Conservation (phyloP, 2,113 vertebrate species). For the Eleginops maclovinus region DNA sequence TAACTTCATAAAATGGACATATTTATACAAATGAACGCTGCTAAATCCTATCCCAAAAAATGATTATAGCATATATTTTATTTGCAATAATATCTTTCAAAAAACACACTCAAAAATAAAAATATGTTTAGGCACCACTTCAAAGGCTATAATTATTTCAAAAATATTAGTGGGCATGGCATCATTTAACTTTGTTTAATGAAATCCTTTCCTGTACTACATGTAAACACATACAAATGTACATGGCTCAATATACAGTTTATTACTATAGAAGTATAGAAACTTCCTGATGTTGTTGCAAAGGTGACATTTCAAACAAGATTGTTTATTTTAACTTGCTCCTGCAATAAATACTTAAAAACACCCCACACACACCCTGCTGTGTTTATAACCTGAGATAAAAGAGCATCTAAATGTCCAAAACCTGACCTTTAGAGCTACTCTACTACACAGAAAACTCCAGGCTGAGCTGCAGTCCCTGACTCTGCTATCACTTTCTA, state of each 20-base stretch:
- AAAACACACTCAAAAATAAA: neutral
- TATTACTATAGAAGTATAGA: neutral
- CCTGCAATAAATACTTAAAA: conserved; percentile 31
- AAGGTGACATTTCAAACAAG: conserved; percentile 3
- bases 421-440: conserved; percentile 47
- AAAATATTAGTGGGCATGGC: neutral
- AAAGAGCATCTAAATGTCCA: conserved; percentile 45
- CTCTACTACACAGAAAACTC: conserved; percentile 18
- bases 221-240: conserved; percentile 25
- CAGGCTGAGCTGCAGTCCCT: conserved; percentile 27
- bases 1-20: neutral
- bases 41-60: neutral
- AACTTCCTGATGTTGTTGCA: conserved; percentile 4
- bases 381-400: conserved; percentile 16
- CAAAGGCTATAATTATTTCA: conserved; percentile 2
- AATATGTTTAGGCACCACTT: neutral
- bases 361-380: neutral
- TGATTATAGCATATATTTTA: neutral
- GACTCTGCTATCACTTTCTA: conserved; percentile 29
- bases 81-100: neutral
- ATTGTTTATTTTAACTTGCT: conserved; percentile 12
- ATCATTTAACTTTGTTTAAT: neutral
- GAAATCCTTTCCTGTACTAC: neutral
- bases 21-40: neutral
- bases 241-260: too few species aligned